phyloP scores from a whole-genome alignment of 2,888 invertebrate genomes.

The Parnassius orleans region DNA sequence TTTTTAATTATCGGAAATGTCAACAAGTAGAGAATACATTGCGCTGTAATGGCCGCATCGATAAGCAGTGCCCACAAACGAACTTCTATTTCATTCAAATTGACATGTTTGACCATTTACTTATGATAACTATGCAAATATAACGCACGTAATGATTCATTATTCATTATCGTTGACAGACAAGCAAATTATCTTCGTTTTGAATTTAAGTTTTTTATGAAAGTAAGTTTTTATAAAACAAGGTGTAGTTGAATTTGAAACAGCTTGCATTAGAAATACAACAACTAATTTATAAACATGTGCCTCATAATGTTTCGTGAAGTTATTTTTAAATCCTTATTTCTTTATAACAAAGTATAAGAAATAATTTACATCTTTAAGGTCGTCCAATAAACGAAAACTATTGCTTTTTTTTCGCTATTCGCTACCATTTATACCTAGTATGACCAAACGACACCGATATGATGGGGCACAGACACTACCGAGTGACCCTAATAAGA shows the following conservation, averaged over 20 bases:
- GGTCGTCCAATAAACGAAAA: too few relatives aligned
- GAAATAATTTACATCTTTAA: too few relatives aligned
- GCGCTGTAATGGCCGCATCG: neutral
- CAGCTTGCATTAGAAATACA: too few relatives aligned
- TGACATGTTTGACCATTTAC: slow-evolving; percentile 14
- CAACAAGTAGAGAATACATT: neutral
- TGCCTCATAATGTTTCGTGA: too few relatives aligned
- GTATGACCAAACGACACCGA: slow-evolving; percentile 1
- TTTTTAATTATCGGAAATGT: slow-evolving; percentile 1
- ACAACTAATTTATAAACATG: too few relatives aligned
- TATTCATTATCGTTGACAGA: neutral
- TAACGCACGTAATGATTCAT: slow-evolving; percentile 1
- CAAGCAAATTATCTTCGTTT: neutral
- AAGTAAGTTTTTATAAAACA: too few relatives aligned
- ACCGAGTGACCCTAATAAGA: slow-evolving; percentile 13
- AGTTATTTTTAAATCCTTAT: too few relatives aligned
- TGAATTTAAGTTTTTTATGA: too few relatives aligned
- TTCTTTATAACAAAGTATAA: too few relatives aligned
- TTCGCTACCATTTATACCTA: neutral
- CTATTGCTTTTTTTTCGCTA: too few relatives aligned
- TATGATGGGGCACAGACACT: neutral
- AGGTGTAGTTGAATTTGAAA: too few relatives aligned
- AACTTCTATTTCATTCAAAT: slow-evolving; percentile 9
- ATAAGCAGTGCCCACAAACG: slow-evolving; percentile 2
- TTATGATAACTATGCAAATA: slow-evolving; percentile 8